Base-by-base conservation (phyloP, 2,888 invertebrate species). In the Caenorhabditis imperialis region DNA sequence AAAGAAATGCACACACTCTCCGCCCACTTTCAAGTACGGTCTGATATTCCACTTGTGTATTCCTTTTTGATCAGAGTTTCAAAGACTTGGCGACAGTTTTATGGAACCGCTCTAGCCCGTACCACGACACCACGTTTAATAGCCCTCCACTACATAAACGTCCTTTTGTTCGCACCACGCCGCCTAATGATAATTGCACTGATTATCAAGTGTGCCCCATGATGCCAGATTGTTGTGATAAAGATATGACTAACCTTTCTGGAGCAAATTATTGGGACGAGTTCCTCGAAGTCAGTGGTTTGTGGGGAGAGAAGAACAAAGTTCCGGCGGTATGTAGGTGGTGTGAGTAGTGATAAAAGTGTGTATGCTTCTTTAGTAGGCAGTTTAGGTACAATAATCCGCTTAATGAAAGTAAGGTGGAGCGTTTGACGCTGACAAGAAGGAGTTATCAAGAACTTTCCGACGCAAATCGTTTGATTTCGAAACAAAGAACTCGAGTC, bases 331-430 rank as follows among this genome's bases (percentile, higher is more conserved):
- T 30, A 53, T 33, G 55, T 57, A 65, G 42, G 33, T 23, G 57
- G 38, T 12, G 25, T 48, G 48, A 7, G 30, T 23, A 30, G 40
- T 61, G 71, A 71, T 71, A 62, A 71, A 37, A 54, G 44, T 55
- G 57, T 57, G 71, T 63, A 55, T 57, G 71, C 57, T 63, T 63
- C 62, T 33, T 51, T 71, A 62, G 71, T 71, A 71, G 71, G 71
- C 63, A 71, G 62, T 57, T 67, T 67, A 57, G 67, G 67, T 67
- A 67, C 67, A 55, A 51, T 71, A 71, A 71, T 71, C 71, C 71
- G 55, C 71, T 71, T 71, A 71, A 54, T 44, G 20, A 51, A 50
- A 55, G 27, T 71, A 25, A 55, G 62, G 62, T 58, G 57, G 71
- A 71, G 71, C 62, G 38, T 51, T 50, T 23, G 51, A 58, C 57